Conservation (phyloP, 2,113 vertebrate species). For the Ceyx cyanopectus region DNA sequence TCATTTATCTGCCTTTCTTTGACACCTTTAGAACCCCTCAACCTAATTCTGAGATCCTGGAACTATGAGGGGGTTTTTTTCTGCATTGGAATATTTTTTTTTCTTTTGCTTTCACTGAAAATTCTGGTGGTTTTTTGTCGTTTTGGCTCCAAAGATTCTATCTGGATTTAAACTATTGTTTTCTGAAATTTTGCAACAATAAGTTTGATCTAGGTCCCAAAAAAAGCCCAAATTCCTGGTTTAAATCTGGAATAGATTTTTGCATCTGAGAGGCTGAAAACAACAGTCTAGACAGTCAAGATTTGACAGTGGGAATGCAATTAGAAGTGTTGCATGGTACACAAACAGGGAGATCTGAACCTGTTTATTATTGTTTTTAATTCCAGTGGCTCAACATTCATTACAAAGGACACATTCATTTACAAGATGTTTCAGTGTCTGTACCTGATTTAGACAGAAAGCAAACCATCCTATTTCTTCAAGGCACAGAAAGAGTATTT, state of each 20-base stretch:
- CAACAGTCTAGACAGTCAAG: background rate
- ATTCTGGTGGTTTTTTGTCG: background rate
- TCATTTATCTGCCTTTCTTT: background rate
- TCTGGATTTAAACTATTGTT: slow-evolving; percentile 1
- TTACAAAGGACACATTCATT: background rate
- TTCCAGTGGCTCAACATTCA: background rate
- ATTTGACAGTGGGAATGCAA: slow-evolving; percentile 9
- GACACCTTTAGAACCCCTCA: background rate
- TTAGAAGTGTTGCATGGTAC: background rate
- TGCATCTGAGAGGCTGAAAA: background rate
- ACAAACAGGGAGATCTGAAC: background rate
- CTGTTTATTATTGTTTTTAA: background rate
- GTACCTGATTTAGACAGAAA: slow-evolving; percentile 4
- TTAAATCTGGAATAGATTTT: slow-evolving; percentile 31
- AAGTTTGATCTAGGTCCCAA: background rate
- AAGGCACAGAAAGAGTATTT: background rate
- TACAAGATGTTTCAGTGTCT: background rate
- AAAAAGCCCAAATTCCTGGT: background rate
- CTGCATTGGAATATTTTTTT: background rate
- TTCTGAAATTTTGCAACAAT: slow-evolving; percentile 11
- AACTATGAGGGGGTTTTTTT: fast-evolving
- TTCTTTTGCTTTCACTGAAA: background rate
- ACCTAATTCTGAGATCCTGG: background rate
- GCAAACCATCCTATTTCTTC: background rate
- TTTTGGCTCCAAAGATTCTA: background rate